Evolutionary conservation across 92 coral and sea anemone species (phyloP).

Genomic region (Desmophyllum pertusum): DNA sequence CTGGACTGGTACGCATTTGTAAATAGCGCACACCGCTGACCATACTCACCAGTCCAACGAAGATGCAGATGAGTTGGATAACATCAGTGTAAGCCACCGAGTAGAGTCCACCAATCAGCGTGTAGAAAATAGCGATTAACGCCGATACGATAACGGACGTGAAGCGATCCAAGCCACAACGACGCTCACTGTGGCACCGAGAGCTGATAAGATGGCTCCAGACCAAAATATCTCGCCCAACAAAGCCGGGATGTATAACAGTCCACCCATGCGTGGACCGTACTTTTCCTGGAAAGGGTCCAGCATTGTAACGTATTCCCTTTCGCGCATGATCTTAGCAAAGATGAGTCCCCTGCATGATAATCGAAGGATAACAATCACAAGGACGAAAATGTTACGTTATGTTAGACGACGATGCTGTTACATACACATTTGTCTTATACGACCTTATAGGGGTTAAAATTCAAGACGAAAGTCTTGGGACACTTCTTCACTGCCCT

Average conservation of each 20-base stretch:
- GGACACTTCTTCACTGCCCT: no score
- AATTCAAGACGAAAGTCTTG: no score
- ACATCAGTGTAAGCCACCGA: conserved; percentile 97
- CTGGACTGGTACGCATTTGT: background rate
- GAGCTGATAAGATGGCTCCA: conserved; percentile 93
- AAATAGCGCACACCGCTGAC: background rate
- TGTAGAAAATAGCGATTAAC: conserved; percentile 81
- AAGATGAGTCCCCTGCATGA: conserved; percentile 84
- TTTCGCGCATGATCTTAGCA: conserved; percentile 88
- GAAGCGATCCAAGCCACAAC: conserved; percentile 75
- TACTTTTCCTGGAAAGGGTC: conserved; percentile 91
- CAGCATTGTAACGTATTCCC: conserved; percentile 84
- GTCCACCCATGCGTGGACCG: conserved; percentile 90
- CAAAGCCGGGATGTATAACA: conserved; percentile 88
- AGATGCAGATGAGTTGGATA: conserved; percentile 87
- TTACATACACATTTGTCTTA: background rate
- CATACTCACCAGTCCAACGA: conserved; percentile 87
- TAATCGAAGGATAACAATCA: background rate
- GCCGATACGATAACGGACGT: conserved; percentile 82
- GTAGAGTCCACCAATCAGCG: conserved; percentile 90
- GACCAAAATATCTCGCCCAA: conserved; percentile 96
- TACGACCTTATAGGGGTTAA: background rate
- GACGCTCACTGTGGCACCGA: conserved; percentile 94
- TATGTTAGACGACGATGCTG: background rate
- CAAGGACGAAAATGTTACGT: background rate